Base-by-base conservation (phyloP, 2,113 vertebrate species). In the Empidonax alnorum region DNA sequence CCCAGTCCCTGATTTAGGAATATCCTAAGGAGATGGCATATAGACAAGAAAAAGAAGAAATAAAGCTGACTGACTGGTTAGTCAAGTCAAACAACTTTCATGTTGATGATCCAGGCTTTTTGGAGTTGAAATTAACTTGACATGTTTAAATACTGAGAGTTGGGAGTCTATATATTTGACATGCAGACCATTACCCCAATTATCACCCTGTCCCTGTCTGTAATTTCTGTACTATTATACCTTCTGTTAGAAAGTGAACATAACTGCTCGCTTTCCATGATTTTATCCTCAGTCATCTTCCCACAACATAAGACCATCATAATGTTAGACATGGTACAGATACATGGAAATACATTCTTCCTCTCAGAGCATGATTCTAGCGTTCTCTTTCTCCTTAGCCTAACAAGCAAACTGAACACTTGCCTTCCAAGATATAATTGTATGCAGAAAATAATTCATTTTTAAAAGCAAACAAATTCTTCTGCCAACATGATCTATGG, bases 381-480 rank as follows among this genome's bases (percentile, higher is more conserved):
- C 13, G 33, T 65, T 50, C 7, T 63, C 30, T 23, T 90, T 69
- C 50, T 39, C 37, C 13, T 77, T 71, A 91, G 31, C 8, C 7
- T 61, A 77, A 8, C 4, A 84, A 53, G 5, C 2, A 62, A 53
- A 28, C 10, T 42, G 12, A 75, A 63, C 44, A 28, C 15, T 73
- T 78, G 6, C 71, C 49, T 79, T 73, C 62, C 3, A 9, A 61
- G 11, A 62, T 15, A 20, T 8, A n/a, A 53, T 80, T 83, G 9
- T 62, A 12, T 9, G 33, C 3, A 30, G 12, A 84, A 86, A 77
- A 77, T 21, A 53, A 67, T 62, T 55, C 0, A 27, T 49, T 23
- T 82, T 11, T 78, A 90, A 77, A 84, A 63, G 10, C 7, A 88
- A 75, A 66, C 7, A 73, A 66, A 92, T 71, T 71, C n/a, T 84